Evolutionary conservation across 2,888 invertebrate species (phyloP), one percentile per base, ranked within the genome.

Genomic region (Rhimphoctona megacephalus): DNA sequence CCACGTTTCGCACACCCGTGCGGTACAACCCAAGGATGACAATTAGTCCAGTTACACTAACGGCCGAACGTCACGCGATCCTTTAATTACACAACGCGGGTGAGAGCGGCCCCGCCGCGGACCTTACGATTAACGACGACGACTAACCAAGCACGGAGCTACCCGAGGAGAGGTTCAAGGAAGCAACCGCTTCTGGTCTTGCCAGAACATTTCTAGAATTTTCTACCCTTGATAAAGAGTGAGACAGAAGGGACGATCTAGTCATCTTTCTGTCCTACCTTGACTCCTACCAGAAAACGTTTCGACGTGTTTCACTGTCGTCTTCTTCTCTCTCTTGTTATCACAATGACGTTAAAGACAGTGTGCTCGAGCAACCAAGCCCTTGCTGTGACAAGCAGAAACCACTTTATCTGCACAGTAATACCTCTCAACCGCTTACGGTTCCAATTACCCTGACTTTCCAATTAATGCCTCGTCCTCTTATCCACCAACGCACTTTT

Each of bases 41-140:
- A 89, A 89, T 89, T 89, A 89, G 89, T 89, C 89, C 87, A 88
- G 88, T 87, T 89, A 89, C 83, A 85, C 85, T 86, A 89, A 89
- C 87, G 85, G 87, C 87, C 83, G 57, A 73, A 30, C 78, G 88
- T 89, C 89, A 89, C 89, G 89, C 89, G 87, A 89, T 89, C 87
- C 86, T 88, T 88, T 89, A 88, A 89, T 89, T 89, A 88, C 87
- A 85, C 80, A 87, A 83, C 85, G 83, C 84, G 85, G 85, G 85
- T 85, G 84, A 85, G 83, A 85, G 81, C 66, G 74, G 81, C 78
- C 83, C 84, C 66, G 70, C 70, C 78, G 80, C 66, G 80, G 85
- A 83, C 66, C 82, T 88, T 83, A 73, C 86, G 88, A 89, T 87
- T 88, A 87, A 89, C 79, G 81, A 82, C 84, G 83, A 83, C 80